Base-by-base conservation (phyloP, 64 coral and sea anemone species). In the Pocillopora verrucosa region DNA sequence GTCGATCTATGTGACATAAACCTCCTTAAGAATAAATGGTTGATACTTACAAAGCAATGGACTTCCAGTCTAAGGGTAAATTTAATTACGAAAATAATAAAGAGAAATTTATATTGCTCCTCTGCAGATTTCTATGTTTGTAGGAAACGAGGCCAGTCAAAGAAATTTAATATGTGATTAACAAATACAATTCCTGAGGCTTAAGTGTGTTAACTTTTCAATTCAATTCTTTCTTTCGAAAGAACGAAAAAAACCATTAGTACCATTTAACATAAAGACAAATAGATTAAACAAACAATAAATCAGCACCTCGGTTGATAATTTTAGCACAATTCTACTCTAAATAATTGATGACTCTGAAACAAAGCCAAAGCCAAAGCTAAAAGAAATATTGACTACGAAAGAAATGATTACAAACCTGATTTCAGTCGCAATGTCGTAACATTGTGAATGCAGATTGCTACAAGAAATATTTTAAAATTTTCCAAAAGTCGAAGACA, bases 391-490 rank as follows among this genome's bases (percentile, higher is more conserved):
- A 56, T 77, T 56, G 38, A 20, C 16, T 22, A 51, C 34, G 19
- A 22, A 56, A 16, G 41, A 22, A 77, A 13, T n/a, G 5, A 19
- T 70, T 36, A 85, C 63, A 56, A 69, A 85, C 82, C 82, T 85
- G 82, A 72, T 85, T 85, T 85, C 36, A 85, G 36, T n/a, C 65
- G 69, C 4, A 85, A 19, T 20, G 82, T 65, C 25, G 65, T n/a
- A 14, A 12, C 45, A 45, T 67, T 26, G n/a, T 56, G 37, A 56
- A 85, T 3, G 36, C 63, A 85, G 15, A 85, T 4, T 45, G 72
- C 14, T 11, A 85, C 22, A 25, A 85, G 38, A 16, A 65, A 85
- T 72, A 85, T 58, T 57, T 57, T 85, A 24, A 83, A 20, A 16
- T 41, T 83, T 22, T 30, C 13, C 60, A 65, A 38, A 64, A 63